phyloP scores from a whole-genome alignment of 2,888 invertebrate genomes.

The Cryptosula pallasiana region DNA sequence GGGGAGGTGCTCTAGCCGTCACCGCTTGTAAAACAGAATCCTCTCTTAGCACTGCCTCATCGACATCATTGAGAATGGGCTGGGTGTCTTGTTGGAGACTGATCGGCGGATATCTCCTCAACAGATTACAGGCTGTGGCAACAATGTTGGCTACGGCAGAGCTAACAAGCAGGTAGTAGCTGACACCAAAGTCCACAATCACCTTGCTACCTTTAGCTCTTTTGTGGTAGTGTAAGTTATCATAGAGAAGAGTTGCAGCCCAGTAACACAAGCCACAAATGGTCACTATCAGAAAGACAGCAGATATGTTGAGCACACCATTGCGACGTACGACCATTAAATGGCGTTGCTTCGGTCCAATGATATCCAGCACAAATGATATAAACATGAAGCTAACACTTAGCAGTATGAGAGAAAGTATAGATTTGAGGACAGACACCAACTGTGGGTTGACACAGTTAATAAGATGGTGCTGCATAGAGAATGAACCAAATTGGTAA shows the following conservation, averaged over 20 bases:
- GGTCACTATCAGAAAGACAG: conserved; percentile 5
- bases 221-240: not conserved
- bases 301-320: conserved; percentile 9
- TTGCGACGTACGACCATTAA: conserved; percentile 10
- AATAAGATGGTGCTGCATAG: not conserved
- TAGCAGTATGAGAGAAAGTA: not conserved
- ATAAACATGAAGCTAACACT: not conserved
- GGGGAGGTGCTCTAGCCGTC: not conserved
- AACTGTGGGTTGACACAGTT: not conserved
- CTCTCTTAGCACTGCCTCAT: not conserved
- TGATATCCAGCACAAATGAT: conserved; percentile 20
- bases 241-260: not conserved
- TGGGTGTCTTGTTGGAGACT: not conserved
- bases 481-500: not conserved
- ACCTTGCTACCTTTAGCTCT: conserved; percentile 19
- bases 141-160: conserved; percentile 18
- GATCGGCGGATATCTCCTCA: not conserved
- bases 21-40: not conserved
- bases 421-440: not conserved
- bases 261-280: conserved; percentile 23
- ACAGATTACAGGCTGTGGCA: conserved; percentile 17
- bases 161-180: conserved; percentile 14
- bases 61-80: conserved; percentile 13
- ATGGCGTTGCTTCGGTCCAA: conserved; percentile 10
- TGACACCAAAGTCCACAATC: conserved; percentile 1